These are phyloP conservation scores for Eunapius fragilis DNA, from an alignment of 37 sponge, comb jelly and placozoan species.

Conservation along the genomic window DNA sequence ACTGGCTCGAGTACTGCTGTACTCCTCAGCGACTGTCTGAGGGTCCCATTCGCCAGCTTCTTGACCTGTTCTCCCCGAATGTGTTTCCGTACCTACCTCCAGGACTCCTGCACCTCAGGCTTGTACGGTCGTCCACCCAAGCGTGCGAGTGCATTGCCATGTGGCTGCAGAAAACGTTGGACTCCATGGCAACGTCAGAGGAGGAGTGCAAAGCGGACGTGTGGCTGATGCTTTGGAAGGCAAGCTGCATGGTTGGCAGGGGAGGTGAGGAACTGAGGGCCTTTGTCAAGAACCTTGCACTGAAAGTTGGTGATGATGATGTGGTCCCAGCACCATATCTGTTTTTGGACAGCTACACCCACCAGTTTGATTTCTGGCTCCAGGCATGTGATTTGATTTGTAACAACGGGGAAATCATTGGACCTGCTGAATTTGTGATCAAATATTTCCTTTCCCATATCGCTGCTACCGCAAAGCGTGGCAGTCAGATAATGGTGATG, in stretches of 20 bases:
- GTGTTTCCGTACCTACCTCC: neutral
- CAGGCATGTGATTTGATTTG: neutral
- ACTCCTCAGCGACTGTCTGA: neutral
- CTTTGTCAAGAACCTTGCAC: neutral
- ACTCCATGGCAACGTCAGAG: neutral
- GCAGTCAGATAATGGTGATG: neutral
- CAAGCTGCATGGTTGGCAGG: neutral
- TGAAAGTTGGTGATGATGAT: neutral
- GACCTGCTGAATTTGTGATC: neutral
- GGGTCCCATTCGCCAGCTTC: neutral
- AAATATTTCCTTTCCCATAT: neutral
- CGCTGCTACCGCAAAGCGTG: neutral
- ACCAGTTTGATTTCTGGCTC: neutral
- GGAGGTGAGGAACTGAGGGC: neutral
- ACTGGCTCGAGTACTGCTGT: neutral
- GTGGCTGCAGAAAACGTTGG: neutral
- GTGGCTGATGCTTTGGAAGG: neutral
- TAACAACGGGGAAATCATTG: neutral
- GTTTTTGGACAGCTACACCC: neutral
- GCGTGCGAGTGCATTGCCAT: neutral
- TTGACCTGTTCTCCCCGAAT: neutral
- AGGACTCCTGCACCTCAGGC: neutral
- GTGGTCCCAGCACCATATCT: neutral
- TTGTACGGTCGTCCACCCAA: neutral
- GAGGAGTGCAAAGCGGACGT: neutral